phyloP scores from a whole-genome alignment of 1,140 invertebrate species.

The Telenomus remus region DNA sequence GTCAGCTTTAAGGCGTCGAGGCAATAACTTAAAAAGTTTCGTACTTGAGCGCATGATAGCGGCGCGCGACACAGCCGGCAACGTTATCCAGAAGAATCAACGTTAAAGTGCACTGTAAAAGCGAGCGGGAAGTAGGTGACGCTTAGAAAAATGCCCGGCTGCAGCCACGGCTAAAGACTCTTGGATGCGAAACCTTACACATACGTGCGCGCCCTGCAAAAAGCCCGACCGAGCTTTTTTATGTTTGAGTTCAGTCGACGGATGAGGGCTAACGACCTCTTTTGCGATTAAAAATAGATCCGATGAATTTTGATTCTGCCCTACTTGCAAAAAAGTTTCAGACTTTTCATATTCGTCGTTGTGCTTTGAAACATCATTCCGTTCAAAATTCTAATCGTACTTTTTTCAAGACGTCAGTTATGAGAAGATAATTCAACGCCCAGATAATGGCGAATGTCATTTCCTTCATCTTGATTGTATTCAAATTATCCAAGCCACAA shows the following conservation, averaged over 20 bases:
- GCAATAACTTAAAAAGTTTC: conserved; percentile 50
- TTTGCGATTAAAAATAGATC: conserved; percentile 26
- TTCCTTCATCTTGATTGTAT: too few relatives aligned
- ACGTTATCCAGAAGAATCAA: conserved; percentile 46
- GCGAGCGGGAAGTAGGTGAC: conserved; percentile 48
- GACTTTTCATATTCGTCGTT: not conserved
- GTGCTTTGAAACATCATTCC: not conserved
- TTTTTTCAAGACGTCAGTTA: too few relatives aligned
- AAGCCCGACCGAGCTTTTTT: conserved; percentile 48
- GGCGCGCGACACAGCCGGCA: conserved; percentile 9
- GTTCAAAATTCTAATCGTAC: too few relatives aligned
- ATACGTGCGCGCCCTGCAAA: conserved; percentile 55
- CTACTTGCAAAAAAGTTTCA: not conserved
- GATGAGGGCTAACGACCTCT: conserved; percentile 52
- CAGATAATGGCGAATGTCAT: too few relatives aligned
- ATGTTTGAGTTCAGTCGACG: conserved; percentile 48
- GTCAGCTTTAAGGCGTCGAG: conserved; percentile 28
- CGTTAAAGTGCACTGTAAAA: conserved; percentile 46
- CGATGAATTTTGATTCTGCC: conserved; percentile 35
- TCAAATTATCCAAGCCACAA: too few relatives aligned
- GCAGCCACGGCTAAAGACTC: conserved; percentile 32
- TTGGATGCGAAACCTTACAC: conserved; percentile 50
- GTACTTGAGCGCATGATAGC: conserved; percentile 37
- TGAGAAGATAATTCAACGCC: too few relatives aligned
- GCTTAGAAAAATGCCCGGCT: conserved; percentile 46